Evolutionary conservation across 2,888 invertebrate species (phyloP).

Genomic region (Calliopum simillimum): DNA sequence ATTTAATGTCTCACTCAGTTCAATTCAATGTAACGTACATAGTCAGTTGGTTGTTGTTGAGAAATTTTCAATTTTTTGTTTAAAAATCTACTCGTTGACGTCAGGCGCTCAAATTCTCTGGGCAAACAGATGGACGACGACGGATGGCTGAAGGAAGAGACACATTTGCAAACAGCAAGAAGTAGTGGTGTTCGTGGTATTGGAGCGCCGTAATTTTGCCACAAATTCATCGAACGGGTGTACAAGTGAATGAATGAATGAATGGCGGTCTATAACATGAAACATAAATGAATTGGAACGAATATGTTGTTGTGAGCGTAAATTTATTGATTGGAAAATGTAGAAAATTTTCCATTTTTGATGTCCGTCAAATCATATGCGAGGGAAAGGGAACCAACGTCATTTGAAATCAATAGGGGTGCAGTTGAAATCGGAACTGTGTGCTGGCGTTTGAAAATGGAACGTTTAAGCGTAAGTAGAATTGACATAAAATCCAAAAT

Average conservation of each 20-base stretch:
- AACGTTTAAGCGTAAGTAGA: no score
- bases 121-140: constrained; percentile 54
- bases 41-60: constrained; percentile 24
- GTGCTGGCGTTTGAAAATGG: background rate
- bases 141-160: background rate
- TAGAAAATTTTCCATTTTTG: no score
- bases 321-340: no score
- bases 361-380: no score
- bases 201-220: constrained; percentile 1
- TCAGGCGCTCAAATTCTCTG: constrained; percentile 46
- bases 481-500: background rate
- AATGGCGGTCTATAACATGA: no score
- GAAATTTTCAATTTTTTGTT: constrained; percentile 34
- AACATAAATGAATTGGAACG: no score
- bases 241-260: background rate
- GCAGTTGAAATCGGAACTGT: background rate
- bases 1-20: constrained; percentile 45
- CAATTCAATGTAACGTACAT: constrained; percentile 14
- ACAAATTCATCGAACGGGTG: constrained; percentile 21
- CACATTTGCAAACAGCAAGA: constrained; percentile 44
- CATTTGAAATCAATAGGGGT: no score
- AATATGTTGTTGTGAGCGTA: no score
- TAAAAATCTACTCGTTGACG: constrained; percentile 36
- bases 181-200: no score
- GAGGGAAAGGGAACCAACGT: no score